Conservation (phyloP, 2,797 vertebrate species). For the Syngnathus acus region DNA sequence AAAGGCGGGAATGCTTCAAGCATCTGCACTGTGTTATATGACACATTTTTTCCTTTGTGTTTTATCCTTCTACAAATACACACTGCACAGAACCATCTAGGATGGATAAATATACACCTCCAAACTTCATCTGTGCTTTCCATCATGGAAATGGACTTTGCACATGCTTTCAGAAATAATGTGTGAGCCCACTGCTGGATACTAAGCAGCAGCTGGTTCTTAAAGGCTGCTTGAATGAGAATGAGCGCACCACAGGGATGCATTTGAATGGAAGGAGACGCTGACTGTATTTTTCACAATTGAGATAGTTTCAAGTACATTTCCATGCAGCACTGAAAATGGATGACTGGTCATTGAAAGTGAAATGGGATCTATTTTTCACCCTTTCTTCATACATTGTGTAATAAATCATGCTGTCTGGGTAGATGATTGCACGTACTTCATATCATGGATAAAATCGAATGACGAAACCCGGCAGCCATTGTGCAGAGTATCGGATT, state of each 20-base stretch:
- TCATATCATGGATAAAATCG: not conserved
- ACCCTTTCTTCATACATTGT: not conserved
- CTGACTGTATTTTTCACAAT: not conserved
- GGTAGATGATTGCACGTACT: not conserved
- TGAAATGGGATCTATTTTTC: conserved; percentile 3
- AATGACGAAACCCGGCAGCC: not conserved
- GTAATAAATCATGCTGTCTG: not conserved
- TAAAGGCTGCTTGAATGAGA: not conserved
- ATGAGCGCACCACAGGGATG: not conserved
- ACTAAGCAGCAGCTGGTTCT: not conserved
- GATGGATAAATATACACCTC: not conserved
- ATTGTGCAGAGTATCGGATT: not conserved
- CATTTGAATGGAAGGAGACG: not conserved
- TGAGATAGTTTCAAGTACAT: not conserved
- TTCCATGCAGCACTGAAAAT: not conserved
- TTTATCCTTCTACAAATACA: not conserved
- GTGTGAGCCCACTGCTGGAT: not conserved
- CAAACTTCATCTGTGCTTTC: conserved; percentile 3
- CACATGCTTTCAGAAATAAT: not conserved
- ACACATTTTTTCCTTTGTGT: not conserved
- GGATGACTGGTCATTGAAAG: not conserved
- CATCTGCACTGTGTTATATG: conserved; percentile 1
- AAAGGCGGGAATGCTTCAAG: not conserved
- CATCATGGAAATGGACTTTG: not conserved
- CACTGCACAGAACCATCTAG: not conserved